Conservation (phyloP, 2,888 invertebrate species). For the Deladenus siricidicola region DNA sequence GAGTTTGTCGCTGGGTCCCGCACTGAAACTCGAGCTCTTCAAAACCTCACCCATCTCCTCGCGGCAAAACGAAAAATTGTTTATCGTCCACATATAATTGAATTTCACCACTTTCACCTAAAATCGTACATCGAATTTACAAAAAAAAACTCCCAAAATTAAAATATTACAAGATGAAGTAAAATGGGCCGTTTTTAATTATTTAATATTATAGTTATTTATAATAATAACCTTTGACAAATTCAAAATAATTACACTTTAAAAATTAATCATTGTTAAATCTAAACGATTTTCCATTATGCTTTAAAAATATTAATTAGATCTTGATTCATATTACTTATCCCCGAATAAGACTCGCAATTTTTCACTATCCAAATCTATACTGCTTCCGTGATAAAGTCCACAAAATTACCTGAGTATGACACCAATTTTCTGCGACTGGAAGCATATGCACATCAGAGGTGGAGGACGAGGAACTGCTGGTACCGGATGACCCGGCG, state of each 20-base stretch:
- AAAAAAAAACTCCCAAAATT: neutral
- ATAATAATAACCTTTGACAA: too few relatives aligned
- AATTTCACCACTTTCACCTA: slow-evolving; percentile 75
- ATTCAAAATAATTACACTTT: too few relatives aligned
- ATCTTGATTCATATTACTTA: too few relatives aligned
- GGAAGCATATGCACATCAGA: slow-evolving; percentile 54
- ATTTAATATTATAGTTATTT: too few relatives aligned
- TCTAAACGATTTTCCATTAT: too few relatives aligned
- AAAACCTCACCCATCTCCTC: slow-evolving; percentile 99
- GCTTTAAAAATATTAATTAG: too few relatives aligned
- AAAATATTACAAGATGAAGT: too few relatives aligned
- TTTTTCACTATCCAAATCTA: too few relatives aligned
- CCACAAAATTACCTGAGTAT: slow-evolving; percentile 65
- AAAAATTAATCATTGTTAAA: too few relatives aligned
- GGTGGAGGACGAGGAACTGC: neutral
- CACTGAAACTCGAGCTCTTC: slow-evolving; percentile 86
- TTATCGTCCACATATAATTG: slow-evolving; percentile 99
- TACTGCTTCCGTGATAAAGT: too few relatives aligned
- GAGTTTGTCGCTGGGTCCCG: slow-evolving; percentile 56
- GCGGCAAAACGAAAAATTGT: slow-evolving; percentile 99
- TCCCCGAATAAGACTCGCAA: too few relatives aligned
- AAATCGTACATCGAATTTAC: neutral
- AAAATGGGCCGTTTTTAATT: too few relatives aligned
- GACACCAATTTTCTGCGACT: slow-evolving; percentile 99
- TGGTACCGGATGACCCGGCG: slow-evolving; percentile 1